Percentiles rank a stretch among this genome's conserved stretches.
Conservation (phyloP, 2,888 invertebrate species). For the Epinotia demarniana region DNA sequence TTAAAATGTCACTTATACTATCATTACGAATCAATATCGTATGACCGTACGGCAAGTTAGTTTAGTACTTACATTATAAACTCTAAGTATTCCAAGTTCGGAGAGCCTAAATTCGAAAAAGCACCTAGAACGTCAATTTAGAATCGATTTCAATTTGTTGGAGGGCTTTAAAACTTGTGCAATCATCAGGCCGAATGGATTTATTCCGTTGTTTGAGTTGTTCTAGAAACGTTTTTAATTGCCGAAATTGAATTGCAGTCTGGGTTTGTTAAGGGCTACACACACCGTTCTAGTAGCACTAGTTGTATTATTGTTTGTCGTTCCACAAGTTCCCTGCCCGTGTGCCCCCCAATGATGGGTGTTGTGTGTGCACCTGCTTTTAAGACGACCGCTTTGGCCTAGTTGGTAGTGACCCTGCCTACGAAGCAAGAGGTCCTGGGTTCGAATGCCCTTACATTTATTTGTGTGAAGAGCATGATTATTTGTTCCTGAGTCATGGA, state of each 20-base stretch:
- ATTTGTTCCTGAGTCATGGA: too few relatives aligned
- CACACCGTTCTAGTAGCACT: too few relatives aligned
- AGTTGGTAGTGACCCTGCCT: too few relatives aligned
- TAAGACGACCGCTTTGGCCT: too few relatives aligned
- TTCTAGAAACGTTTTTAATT: conserved; percentile 27
- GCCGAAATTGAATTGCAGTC: conserved; percentile 9
- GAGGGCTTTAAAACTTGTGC: conserved; percentile 49
- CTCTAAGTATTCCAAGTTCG: neutral
- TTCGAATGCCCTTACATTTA: too few relatives aligned
- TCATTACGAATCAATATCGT: neutral
- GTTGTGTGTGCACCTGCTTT: too few relatives aligned
- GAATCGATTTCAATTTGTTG: conserved; percentile 55
- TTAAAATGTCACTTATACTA: neutral
- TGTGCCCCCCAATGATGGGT: too few relatives aligned
- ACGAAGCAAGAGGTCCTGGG: too few relatives aligned
- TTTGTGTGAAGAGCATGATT: too few relatives aligned
- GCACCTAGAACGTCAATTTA: conserved; percentile 44
- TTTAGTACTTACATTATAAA: neutral
- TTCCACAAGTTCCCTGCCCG: too few relatives aligned
- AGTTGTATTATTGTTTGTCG: too few relatives aligned
- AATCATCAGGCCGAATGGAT: conserved; percentile 31
- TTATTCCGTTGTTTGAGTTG: conserved; percentile 30
- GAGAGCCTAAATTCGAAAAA: conserved; percentile 11
- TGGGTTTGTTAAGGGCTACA: neutral
- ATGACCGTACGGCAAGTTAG: neutral